Percentiles rank a stretch among this genome's conserved stretches.
Evolutionary conservation across 2,797 vertebrate genomes (phyloP).

Genomic region (Epinephelus awoara): DNA sequence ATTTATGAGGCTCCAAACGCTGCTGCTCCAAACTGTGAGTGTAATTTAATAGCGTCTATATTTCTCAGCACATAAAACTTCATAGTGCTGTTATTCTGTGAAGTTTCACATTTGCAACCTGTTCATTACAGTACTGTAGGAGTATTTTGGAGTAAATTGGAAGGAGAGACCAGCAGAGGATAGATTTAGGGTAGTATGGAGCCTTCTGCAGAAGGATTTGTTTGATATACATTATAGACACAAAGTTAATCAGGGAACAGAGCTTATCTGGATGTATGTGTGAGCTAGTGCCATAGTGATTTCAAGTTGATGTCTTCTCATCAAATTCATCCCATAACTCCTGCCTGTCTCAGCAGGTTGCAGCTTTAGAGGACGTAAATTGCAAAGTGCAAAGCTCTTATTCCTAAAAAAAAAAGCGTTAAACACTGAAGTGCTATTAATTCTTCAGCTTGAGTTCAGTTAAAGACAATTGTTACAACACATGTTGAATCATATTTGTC

Average conservation of each 20-base stretch:
- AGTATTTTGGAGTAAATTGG: slow-evolving; percentile 25
- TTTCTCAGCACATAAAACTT: slow-evolving; percentile 41
- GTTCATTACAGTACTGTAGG: slow-evolving; percentile 13
- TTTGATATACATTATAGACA: slow-evolving; percentile 8
- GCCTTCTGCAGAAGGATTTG: slow-evolving; percentile 6
- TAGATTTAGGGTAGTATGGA: slow-evolving; percentile 9
- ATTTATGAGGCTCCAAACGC: slow-evolving; percentile 43
- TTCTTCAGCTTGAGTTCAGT: slow-evolving; percentile 6
- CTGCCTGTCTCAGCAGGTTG: background rate
- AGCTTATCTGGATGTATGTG: slow-evolving; percentile 14
- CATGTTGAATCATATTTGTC: background rate
- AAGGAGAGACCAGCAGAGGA: slow-evolving; percentile 11
- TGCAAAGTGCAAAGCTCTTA: slow-evolving; percentile 2
- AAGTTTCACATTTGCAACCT: slow-evolving; percentile 43
- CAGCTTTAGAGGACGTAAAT: slow-evolving; percentile 14
- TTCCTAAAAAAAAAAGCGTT: background rate
- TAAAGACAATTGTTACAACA: background rate
- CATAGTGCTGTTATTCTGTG: slow-evolving; percentile 1
- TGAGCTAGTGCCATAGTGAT: background rate
- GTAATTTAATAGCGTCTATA: slow-evolving; percentile 33
- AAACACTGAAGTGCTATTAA: slow-evolving; percentile 3
- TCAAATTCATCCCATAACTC: slow-evolving; percentile 22
- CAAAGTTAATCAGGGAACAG: background rate
- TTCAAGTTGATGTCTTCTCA: background rate
- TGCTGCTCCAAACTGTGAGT: slow-evolving; percentile 29